These are phyloP conservation scores for Zaprionus davidi DNA, from an alignment of 1,140 invertebrate genomes.

Conservation along the genomic window DNA sequence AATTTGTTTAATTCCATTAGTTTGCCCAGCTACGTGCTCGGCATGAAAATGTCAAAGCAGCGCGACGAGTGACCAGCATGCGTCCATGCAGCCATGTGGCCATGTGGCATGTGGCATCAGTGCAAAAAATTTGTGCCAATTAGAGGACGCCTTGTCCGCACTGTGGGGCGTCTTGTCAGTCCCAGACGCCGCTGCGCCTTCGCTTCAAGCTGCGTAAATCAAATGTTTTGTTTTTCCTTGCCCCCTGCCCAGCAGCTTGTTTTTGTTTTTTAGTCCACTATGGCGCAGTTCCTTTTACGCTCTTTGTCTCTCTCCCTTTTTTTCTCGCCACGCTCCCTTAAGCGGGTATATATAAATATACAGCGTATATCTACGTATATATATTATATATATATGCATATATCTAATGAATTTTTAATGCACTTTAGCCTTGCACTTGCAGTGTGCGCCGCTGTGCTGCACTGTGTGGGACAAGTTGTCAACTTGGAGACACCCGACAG, in stretches of 20 bases:
- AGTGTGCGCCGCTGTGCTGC: constrained; percentile 11
- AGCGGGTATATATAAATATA: constrained; percentile 14
- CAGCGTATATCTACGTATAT: constrained; percentile 20
- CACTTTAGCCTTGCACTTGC: constrained; percentile 65
- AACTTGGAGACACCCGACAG: constrained; percentile 41
- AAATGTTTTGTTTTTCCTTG: constrained; percentile 63
- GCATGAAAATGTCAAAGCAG: constrained; percentile 54
- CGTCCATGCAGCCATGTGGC: constrained; percentile 33
- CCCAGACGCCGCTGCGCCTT: constrained; percentile 37
- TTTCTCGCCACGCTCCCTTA: not conserved
- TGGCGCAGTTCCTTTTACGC: constrained; percentile 16
- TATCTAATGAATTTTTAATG: constrained; percentile 78
- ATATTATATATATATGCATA: constrained; percentile 28
- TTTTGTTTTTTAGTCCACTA: constrained; percentile 4
- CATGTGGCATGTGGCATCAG: constrained; percentile 38
- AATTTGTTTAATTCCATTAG: constrained; percentile 81
- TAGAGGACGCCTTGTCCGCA: constrained; percentile 69
- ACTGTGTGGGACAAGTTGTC: constrained; percentile 53
- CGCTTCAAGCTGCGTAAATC: constrained; percentile 55
- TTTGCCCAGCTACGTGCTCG: constrained; percentile 57
- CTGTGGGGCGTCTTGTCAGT: constrained; percentile 55
- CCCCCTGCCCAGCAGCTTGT: not conserved
- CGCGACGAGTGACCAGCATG: constrained; percentile 35
- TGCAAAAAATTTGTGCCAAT: constrained; percentile 72
- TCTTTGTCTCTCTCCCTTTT: not conserved